Base-by-base conservation (phyloP, 2,888 invertebrate genomes). In the Pristionchus maxplancki region DNA sequence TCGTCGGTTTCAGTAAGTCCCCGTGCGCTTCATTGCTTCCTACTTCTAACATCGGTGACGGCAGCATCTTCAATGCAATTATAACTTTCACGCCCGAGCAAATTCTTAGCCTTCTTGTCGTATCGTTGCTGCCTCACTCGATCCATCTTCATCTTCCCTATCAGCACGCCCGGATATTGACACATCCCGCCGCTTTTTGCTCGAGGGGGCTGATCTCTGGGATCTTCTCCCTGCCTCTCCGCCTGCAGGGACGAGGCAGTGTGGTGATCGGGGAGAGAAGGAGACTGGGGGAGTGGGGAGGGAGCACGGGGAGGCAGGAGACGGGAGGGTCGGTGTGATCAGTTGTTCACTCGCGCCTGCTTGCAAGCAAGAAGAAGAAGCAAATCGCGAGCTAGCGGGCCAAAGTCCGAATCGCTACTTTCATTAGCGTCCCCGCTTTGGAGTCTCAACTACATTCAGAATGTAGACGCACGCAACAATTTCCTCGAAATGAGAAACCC, bases 81-180 rank as follows among this genome's bases (percentile, higher is more conserved):
- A 37, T 20, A 37, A 37, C 2, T 71, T 37, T 34, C 71, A 24
- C 31, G 31, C 37, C 15, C 9, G 37, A 71, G 67, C 37, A 71
- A 71, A 15, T 71, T 37, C 24, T 37, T 37, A 37, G 6, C 24
- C 71, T 34, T 71, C 37, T 71, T 37, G 9, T 71, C 71, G 31
- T 37, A 0, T 34, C 64, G 28, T 71, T 71, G 6, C 34, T 37
- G 11, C 15, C 37, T n/a, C n/a, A 2, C 71, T 71, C 71, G 71
- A 71, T 71, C 71, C 71, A 71, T 71, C 71, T 71, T 71, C 71
- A 34, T 71, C 71, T 40, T 31, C 37, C 20, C 71, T 71, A 34
- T 37, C 34, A 37, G 71, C 71, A 71, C 58, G n/a, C 53, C 53
- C 53, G 24, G 53, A 20, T 58, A 64, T 64, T 37, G 71, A 71